Base-by-base conservation (phyloP, 2,888 invertebrate species). In the Sthenelais limicola region DNA sequence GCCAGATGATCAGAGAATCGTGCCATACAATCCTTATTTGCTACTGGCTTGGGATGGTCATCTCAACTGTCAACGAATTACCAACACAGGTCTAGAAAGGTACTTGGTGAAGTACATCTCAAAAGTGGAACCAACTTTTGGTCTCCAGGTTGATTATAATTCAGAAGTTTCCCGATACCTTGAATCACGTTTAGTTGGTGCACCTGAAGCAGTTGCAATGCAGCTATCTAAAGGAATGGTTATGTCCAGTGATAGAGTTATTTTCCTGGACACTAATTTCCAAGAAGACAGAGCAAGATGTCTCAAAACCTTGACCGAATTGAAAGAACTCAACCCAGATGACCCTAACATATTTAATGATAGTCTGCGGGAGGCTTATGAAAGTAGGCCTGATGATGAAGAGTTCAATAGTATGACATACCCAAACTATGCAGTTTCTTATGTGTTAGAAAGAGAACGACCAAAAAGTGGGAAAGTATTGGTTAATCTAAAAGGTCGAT, bases 171-270 rank as follows among this genome's bases (percentile, higher is more conserved):
- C 52, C 9, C 9, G 21, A 21, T 52, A 52, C 21, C 24, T 52
- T 9, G 15, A 52, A 21, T n/a, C n/a, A n/a, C 9, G 52, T 18
- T 21, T 52, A n/a, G 21, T 52, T 15, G 52, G 52, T 15, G 52
- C 52, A 15, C 52, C 52, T 52, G 52, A 52, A 52, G 52, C 52
- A 9, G 52, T 52, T 18, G 52, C 52, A 15, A 52, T 52, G 24
- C 24, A 9, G 9, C 21, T 52, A 9, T 52, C 52, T 18, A 18
- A 52, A 18, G 9, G 15, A 15, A 52, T 52, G 24, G 52, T 52
- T 9, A 52, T 9, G 9, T 52, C 52, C 9, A 21, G 21, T 52
- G 21, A 12, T 21, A 15, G 24, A 9, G 24, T 52, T 15, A 7
- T 52, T 24, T 24, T 52, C 24, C 24, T 52, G 9, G 52, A 52